Base-by-base conservation (phyloP, 2,888 invertebrate genomes). In the Melieria crassipennis region DNA sequence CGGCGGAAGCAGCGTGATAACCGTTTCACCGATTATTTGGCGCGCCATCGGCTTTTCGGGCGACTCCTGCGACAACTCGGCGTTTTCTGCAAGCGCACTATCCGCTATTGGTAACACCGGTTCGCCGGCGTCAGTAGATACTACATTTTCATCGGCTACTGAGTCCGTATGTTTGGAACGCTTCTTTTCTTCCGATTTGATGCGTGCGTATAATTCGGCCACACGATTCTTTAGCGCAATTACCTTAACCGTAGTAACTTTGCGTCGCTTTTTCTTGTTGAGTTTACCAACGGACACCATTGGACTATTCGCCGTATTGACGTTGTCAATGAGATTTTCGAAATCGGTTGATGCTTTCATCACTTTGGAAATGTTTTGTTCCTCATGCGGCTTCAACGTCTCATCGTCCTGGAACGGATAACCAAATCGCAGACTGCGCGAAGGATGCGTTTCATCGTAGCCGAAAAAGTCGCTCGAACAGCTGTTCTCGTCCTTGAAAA, bases 1-100 rank as follows among this genome's bases (percentile, higher is more conserved):
- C 30, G 30, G 30, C 1, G 78, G 78, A 60, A 77, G 67, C 13
- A 76, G 70, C 7, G 77, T 78, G 65, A 78, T 78, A 6, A 78
- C 69, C 30, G 78, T 78, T 75, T 77, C 76, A 7, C 78, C 78
- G 62, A 78, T 75, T 68, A 78, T 75, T 74, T 76, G 61, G 13
- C 45, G 48, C n/a, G 48, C 16, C 16, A 50, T 42, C 1, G 47
- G 71, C 50, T 69, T 62, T 10, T n/a, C 52, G 7, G 42, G 46
- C 11, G 30, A 7, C 13, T 47, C 10, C 13, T 10, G 11, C 4
- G 7, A 10, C n/a, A 11, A 48, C 6, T 64, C 47, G 55, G 42
- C 30, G 42, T 65, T 63, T 4, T 56, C 56, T 55, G 60, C 69
- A 4, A n/a, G 7, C 5, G 58, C 52, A 55, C 10, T 43, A 62